A percentile compares a stretch with the other conserved stretches of the same genome.
These are phyloP conservation scores for Hoplostethus atlanticus DNA, from an alignment of 2,797 vertebrate species.

Conservation along the genomic window DNA sequence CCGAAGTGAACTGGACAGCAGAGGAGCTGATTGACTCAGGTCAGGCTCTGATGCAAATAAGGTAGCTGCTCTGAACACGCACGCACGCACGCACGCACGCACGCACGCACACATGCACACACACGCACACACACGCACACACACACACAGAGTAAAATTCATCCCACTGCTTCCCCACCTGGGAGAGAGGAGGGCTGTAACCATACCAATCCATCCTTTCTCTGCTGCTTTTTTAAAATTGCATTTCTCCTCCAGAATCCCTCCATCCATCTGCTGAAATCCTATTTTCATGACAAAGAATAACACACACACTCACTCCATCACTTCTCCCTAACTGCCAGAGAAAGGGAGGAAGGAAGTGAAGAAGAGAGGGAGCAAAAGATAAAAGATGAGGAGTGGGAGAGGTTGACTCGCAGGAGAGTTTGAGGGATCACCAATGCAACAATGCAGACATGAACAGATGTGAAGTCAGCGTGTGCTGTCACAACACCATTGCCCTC, in stretches of 20 bases:
- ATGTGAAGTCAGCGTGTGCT: constrained; percentile 73
- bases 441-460: constrained; percentile 29
- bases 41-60: not conserved
- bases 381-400: constrained; percentile 55
- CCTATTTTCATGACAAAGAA: constrained; percentile 83
- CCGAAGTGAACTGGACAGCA: not conserved
- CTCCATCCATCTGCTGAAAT: constrained; percentile 80
- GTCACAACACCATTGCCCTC: constrained; percentile 67
- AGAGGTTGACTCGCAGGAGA: constrained; percentile 53
- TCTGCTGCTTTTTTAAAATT: constrained; percentile 70
- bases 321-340: constrained; percentile 69
- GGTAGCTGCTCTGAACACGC: not conserved
- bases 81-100: not conserved
- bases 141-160: not conserved
- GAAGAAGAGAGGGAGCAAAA: constrained; percentile 17
- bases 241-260: constrained; percentile 73
- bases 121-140: constrained; percentile 5
- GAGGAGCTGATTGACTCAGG: not conserved
- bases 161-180: constrained; percentile 27
- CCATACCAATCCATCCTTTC: constrained; percentile 29
- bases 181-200: constrained; percentile 55
- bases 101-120: constrained; percentile 17
- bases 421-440: constrained; percentile 59
- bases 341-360: constrained; percentile 8
- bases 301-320: constrained; percentile 75